Base-by-base conservation (phyloP, 1,140 invertebrate genomes). In the Trichomalopsis sarcophagae region DNA sequence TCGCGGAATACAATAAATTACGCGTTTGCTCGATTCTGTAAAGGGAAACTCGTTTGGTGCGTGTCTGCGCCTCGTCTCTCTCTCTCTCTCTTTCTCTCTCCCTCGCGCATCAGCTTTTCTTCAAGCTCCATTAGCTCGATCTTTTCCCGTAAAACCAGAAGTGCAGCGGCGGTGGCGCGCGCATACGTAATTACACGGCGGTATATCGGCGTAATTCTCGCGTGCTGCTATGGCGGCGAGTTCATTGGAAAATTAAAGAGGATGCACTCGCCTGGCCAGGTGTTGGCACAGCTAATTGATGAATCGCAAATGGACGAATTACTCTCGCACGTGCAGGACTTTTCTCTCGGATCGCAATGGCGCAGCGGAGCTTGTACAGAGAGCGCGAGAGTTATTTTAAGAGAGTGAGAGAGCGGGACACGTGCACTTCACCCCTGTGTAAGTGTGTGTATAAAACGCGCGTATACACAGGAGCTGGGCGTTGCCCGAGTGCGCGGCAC, bases 1-100 rank as follows among this genome's bases (percentile, higher is more conserved):
- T 14, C 47, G 55, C 21, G 55, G 89, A 90, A 89, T 89, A 91
- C 91, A 90, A 91, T 91, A 91, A 92, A 91, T 91, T 91, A 90
- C 88, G 89, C 89, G 89, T 88, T 73, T 47, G 27, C 69, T 85
- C 88, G 55, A n/a, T 62, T 62, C 55, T 62, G 55, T 36, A 17
- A 69, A 69, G 62, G 90, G 88, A 91, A 89, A 88, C 90, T 90
- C 88, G 87, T 89, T 89, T 88, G 87, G 17, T n/a, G 55, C 55
- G 71, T 84, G 87, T 87, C 85, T 87, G 50, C 86, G 86, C 69
- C 87, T 84, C 79, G 88, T 88, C 86, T 87, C 86, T 3, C 33
- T 14, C 85, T 62, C 82, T 87, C 86, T 3, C 33, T 14, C 85
- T 62, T 80, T 68, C 7, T 10, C 40, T 40, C 40, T 62, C 50